phyloP scores from a whole-genome alignment of 2,888 invertebrate genomes.

The Vannuccia rotundouncinata region DNA sequence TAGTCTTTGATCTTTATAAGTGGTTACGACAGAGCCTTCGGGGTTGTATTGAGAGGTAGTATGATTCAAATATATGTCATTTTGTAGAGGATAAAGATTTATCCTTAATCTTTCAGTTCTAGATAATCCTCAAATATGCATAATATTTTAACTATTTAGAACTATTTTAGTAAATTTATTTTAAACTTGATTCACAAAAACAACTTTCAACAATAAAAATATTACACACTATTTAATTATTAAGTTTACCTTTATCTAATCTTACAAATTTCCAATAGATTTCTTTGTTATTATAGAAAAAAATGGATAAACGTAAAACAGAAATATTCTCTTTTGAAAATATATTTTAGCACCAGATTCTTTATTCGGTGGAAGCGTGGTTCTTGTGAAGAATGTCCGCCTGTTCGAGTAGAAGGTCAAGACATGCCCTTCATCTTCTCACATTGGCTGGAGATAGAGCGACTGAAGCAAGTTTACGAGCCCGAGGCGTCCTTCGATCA shows the following conservation, averaged over 20 bases:
- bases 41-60: conserved; percentile 34
- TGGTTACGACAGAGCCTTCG: conserved; percentile 31
- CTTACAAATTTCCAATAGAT: too few relatives aligned
- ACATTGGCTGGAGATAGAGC: conserved; percentile 24
- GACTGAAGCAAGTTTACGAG: conserved; percentile 28
- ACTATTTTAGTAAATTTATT: not conserved
- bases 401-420: conserved; percentile 62
- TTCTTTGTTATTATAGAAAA: too few relatives aligned
- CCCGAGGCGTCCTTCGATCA: conserved; percentile 22
- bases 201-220: not conserved
- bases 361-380: conserved; percentile 80
- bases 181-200: not conserved
- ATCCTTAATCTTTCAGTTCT: too few relatives aligned
- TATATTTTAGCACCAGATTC: conserved; percentile 62
- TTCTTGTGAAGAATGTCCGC: conserved; percentile 69
- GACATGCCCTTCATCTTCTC: conserved; percentile 63
- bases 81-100: not conserved
- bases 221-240: too few relatives aligned
- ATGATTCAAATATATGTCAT: too few relatives aligned
- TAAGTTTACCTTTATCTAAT: too few relatives aligned
- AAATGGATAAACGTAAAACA: not conserved
- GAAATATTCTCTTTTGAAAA: not conserved
- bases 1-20: conserved; percentile 30
- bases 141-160: too few relatives aligned
- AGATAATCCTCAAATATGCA: too few relatives aligned